Evolutionary conservation across 2,888 invertebrate species (phyloP).

Genomic region (Heteropelma amictum): DNA sequence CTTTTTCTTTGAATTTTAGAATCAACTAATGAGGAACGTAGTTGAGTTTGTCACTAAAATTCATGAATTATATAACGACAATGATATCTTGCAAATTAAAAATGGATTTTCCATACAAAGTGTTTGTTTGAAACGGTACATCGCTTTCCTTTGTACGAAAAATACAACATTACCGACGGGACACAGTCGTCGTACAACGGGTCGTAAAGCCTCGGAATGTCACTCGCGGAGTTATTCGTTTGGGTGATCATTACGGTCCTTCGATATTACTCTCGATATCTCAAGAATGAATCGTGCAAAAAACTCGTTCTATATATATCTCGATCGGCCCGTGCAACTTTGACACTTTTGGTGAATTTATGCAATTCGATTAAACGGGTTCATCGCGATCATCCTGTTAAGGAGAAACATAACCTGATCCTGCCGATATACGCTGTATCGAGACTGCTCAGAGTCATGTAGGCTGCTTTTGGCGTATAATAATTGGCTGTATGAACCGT

Average conservation of each 20-base stretch:
- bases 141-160: no score
- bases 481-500: conserved; percentile 42
- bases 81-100: background rate
- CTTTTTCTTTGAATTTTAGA: no score
- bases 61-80: no score
- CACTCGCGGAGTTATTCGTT: no score
- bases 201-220: no score
- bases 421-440: conserved; percentile 30
- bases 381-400: conserved; percentile 39
- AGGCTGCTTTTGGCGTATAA: background rate
- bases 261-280: conserved; percentile 5
- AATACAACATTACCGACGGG: no score
- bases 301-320: background rate
- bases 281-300: background rate
- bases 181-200: no score
- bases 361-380: conserved; percentile 49
- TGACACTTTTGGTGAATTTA: conserved; percentile 27
- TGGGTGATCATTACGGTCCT: background rate
- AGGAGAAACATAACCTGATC: conserved; percentile 33
- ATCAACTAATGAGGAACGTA: no score
- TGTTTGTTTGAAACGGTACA: no score
- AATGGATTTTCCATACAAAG: background rate
- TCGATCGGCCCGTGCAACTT: background rate
- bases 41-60: no score
- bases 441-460: conserved; percentile 21